Percentiles rank a stretch among this genome's conserved stretches.
Evolutionary conservation across 2,888 invertebrate species (phyloP).

Genomic region (Thera britannica): DNA sequence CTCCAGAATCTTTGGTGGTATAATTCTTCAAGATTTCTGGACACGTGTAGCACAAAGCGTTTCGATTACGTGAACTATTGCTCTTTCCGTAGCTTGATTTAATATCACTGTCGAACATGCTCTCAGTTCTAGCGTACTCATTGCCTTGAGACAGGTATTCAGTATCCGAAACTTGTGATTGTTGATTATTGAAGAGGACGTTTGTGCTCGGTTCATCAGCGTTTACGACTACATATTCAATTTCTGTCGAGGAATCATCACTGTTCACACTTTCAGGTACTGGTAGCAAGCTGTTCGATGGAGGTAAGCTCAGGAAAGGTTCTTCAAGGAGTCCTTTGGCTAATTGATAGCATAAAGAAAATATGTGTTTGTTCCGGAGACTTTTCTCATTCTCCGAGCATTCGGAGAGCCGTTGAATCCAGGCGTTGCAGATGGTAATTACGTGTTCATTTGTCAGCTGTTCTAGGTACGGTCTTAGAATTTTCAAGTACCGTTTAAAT

Average conservation of each 20-base stretch:
- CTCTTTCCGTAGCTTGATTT: slow-evolving; percentile 32
- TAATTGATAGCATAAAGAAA: slow-evolving; percentile 70
- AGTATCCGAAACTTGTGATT: slow-evolving; percentile 48
- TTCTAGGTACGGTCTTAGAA: slow-evolving; percentile 65
- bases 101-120: slow-evolving; percentile 42
- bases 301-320: slow-evolving; percentile 65
- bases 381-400: slow-evolving; percentile 62
- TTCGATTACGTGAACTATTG: slow-evolving; percentile 37
- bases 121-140: slow-evolving; percentile 39
- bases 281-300: slow-evolving; percentile 48
- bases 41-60: slow-evolving; percentile 48
- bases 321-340: slow-evolving; percentile 65
- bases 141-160: slow-evolving; percentile 51
- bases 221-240: slow-evolving; percentile 60
- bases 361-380: slow-evolving; percentile 70
- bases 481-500: slow-evolving; percentile 71
- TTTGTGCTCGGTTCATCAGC: slow-evolving; percentile 55
- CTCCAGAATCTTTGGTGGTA: slow-evolving; percentile 35
- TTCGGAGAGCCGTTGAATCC: slow-evolving; percentile 69
- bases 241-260: slow-evolving; percentile 60
- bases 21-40: slow-evolving; percentile 44
- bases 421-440: slow-evolving; percentile 67
- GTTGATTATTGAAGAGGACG: slow-evolving; percentile 51
- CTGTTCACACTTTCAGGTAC: slow-evolving; percentile 57
- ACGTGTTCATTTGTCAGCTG: slow-evolving; percentile 62